These are phyloP conservation scores for Yoshiicerus persimilis DNA, from an alignment of 1,140 invertebrate genomes.

Conservation along the genomic window DNA sequence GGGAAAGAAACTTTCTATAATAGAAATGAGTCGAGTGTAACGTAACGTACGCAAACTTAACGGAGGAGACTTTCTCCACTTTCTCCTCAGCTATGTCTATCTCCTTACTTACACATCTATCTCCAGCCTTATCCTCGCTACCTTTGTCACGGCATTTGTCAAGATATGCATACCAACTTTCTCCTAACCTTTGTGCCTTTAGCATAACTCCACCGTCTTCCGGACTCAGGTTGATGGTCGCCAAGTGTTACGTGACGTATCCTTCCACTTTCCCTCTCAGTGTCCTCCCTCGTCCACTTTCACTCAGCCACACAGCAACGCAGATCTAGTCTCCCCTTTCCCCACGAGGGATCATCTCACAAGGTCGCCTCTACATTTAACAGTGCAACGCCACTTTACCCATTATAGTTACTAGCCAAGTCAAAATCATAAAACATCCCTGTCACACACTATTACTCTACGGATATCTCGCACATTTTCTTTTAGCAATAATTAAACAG, in stretches of 20 bases:
- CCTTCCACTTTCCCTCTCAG: background rate
- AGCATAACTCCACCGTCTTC: background rate
- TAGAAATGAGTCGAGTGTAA: conserved; percentile 20
- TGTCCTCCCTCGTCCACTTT: background rate
- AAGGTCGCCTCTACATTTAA: too few relatives aligned
- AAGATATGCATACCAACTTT: background rate
- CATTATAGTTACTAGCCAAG: too few relatives aligned
- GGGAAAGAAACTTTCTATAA: conserved; percentile 20
- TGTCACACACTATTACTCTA: too few relatives aligned
- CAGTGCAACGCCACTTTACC: too few relatives aligned
- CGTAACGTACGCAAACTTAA: conserved; percentile 19
- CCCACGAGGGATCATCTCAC: too few relatives aligned
- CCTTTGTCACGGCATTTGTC: background rate
- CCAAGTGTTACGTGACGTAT: background rate
- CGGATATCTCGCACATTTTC: too few relatives aligned
- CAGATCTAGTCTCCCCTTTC: background rate
- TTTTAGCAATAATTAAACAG: too few relatives aligned
- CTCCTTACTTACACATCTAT: conserved; percentile 1
- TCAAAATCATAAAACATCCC: too few relatives aligned
- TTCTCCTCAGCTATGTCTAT: background rate
- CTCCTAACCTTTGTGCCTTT: background rate
- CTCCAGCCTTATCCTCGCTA: background rate
- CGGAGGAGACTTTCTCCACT: conserved; percentile 4
- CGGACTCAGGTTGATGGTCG: background rate
- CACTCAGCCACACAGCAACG: background rate